These are phyloP conservation scores for Neolamprologus cancellatus DNA, from an alignment of 2,113 vertebrate species.

Conservation along the genomic window DNA sequence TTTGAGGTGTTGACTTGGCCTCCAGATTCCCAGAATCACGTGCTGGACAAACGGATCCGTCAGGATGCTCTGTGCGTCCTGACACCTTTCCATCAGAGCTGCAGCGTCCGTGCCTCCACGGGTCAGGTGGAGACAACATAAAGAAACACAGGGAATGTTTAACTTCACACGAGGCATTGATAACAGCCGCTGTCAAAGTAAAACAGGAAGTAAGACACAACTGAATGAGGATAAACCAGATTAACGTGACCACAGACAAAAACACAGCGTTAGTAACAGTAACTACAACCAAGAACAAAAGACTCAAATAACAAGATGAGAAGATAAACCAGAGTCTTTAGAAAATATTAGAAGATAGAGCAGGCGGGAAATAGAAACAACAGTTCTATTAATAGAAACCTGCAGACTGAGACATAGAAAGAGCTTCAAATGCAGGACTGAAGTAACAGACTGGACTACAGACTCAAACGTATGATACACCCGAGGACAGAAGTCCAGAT, in stretches of 20 bases:
- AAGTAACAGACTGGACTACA: not conserved
- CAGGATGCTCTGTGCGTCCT: fast-evolving
- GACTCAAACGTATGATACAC: not conserved
- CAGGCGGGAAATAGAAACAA: not conserved
- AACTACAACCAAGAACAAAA: not conserved
- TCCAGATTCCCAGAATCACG: not conserved
- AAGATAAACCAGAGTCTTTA: not conserved
- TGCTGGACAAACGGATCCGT: not conserved
- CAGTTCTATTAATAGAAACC: not conserved
- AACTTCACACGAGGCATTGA: not conserved
- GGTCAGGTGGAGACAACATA: not conserved
- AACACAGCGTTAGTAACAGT: not conserved
- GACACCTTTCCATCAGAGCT: not conserved
- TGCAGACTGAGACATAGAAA: not conserved
- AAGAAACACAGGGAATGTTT: not conserved
- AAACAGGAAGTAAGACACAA: not conserved
- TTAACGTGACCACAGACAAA: not conserved
- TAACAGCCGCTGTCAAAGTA: not conserved
- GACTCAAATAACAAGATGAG: not conserved
- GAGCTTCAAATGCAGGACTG: not conserved
- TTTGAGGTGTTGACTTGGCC: not conserved
- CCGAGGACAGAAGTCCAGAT: not conserved
- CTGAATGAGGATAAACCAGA: not conserved
- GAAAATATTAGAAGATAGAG: not conserved
- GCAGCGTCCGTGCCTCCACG: not conserved